phyloP scores from a whole-genome alignment of 2,888 invertebrate genomes.

The Erannis defoliaria region DNA sequence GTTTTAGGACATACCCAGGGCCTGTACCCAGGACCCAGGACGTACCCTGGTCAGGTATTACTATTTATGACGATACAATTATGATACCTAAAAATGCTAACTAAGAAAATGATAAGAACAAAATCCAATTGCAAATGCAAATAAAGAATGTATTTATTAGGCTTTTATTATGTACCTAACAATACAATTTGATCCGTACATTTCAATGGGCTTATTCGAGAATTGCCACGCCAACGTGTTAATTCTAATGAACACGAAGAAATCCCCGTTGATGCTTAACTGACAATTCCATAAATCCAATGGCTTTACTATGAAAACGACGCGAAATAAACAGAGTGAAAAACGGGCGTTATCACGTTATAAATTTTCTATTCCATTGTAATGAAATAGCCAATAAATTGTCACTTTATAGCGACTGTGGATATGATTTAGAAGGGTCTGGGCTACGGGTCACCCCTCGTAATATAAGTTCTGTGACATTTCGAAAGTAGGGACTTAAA shows the following conservation, averaged over 20 bases:
- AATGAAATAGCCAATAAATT: constrained; percentile 81
- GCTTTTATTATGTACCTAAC: not conserved
- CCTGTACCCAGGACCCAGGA: no score
- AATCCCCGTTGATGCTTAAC: constrained; percentile 36
- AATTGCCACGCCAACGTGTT: constrained; percentile 16
- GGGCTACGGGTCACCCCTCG: constrained; percentile 60
- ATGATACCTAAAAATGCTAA: not conserved
- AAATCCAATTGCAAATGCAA: not conserved
- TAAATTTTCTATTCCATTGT: constrained; percentile 79
- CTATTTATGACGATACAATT: not conserved
- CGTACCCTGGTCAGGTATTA: not conserved
- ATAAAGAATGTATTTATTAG: no score
- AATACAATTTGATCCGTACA: not conserved
- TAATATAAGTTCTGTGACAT: constrained; percentile 42
- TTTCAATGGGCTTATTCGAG: not conserved
- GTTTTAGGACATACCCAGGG: no score
- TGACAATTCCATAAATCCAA: constrained; percentile 50
- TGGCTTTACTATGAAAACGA: constrained; percentile 62
- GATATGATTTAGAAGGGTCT: constrained; percentile 52
- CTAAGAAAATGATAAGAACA: not conserved
- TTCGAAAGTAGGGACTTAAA: constrained; percentile 35
- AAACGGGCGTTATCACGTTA: constrained; percentile 78
- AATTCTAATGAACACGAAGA: constrained; percentile 19
- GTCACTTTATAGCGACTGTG: constrained; percentile 64
- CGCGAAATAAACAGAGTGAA: constrained; percentile 64